Evolutionary conservation across 2,888 invertebrate species (phyloP).

Genomic region (Oxyscelio sp.): DNA sequence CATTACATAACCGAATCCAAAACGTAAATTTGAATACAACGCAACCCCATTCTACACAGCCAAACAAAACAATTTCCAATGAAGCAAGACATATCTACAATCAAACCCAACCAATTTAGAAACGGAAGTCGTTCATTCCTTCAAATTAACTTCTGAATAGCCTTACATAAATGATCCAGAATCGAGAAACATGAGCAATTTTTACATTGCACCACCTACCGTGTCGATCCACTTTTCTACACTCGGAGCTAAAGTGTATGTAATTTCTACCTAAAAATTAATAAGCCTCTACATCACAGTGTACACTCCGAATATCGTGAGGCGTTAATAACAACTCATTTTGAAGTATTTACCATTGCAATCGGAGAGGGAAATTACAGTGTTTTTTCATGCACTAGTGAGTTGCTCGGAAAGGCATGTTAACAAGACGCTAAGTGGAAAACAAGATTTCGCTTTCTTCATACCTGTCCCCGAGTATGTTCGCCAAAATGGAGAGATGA

Average conservation of each 20-base stretch:
- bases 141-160: conserved; percentile 33
- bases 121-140: conserved; percentile 43
- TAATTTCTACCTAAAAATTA: conserved; percentile 51
- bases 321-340: conserved; percentile 50
- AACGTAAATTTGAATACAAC: too few species aligned
- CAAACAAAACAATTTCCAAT: too few species aligned
- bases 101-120: conserved; percentile 31
- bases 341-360: conserved; percentile 48
- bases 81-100: too few species aligned
- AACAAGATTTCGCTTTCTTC: conserved; percentile 75
- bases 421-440: conserved; percentile 73
- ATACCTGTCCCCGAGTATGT: conserved; percentile 68
- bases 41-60: too few species aligned
- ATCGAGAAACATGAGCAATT: too few species aligned
- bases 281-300: conserved; percentile 36
- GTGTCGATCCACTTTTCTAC: conserved; percentile 25
- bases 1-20: too few species aligned
- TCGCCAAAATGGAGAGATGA: conserved; percentile 58
- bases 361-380: conserved; percentile 64
- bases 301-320: conserved; percentile 33
- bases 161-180: conserved; percentile 36
- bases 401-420: conserved; percentile 67
- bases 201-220: conserved; percentile 11
- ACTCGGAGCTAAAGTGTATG: neutral
- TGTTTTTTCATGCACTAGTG: conserved; percentile 64